Evolutionary conservation across 2,888 invertebrate genomes (phyloP), one percentile per base, ranked within the genome.

Genomic region (Mycalesis mineus): DNA sequence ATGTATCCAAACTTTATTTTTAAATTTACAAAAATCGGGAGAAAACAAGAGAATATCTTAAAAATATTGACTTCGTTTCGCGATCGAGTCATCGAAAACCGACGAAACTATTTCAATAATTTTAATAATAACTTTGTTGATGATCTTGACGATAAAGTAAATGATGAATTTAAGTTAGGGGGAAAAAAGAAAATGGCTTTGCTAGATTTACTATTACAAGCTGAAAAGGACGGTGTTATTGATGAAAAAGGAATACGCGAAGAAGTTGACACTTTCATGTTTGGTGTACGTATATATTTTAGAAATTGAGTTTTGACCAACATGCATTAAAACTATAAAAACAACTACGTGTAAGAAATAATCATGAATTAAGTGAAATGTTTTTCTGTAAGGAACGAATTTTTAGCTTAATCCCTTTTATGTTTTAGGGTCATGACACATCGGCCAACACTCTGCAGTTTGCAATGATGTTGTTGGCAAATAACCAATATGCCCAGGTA

Each of bases 381-480:
- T n/a, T n/a, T n/a, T n/a, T n/a, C n/a, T n/a, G n/a, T n/a, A n/a
- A n/a, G n/a, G n/a, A n/a, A n/a, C n/a, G n/a, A n/a, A n/a, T n/a
- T n/a, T n/a, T n/a, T n/a, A n/a, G n/a, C n/a, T n/a, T n/a, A n/a
- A n/a, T n/a, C n/a, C n/a, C n/a, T n/a, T n/a, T n/a, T n/a, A n/a
- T 57, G 47, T 39, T 55, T 55, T 29, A 91, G 91, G 91, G 91
- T 5, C 91, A 91, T 58, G 91, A 91, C 58, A 91, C 91, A 3
- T 87, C 88, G 0, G 80, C 90, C 1, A 75, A 82, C 61, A 84
- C 80, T 7, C 68, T 91, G 37, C 75, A 77, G n/a, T 88, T 82
- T 66, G 74, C 75, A 15, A 68, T 91, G 39, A 74, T 91, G 77
- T 65, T 84, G 45, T 67, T 91, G 14, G 91, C 91, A 5, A 88